These are phyloP conservation scores for Halcyon malimbica DNA, from an alignment of 2,113 vertebrate genomes.

Conservation along the genomic window DNA sequence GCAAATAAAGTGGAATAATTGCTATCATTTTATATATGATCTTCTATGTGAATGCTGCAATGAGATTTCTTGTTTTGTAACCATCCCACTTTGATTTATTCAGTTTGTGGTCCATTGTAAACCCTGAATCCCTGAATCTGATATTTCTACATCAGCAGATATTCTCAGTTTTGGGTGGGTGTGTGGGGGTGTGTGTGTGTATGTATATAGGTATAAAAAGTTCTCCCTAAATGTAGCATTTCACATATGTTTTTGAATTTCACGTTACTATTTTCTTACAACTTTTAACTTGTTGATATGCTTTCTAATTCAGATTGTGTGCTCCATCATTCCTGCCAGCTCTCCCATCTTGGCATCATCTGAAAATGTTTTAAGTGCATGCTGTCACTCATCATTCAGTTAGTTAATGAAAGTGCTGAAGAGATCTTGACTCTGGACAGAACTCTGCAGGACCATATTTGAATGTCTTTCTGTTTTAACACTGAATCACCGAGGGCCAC, in stretches of 20 bases:
- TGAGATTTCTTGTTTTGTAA: neutral
- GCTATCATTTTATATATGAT: neutral
- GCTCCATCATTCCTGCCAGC: neutral
- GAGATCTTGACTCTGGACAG: neutral
- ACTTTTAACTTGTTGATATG: neutral
- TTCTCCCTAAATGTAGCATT: neutral
- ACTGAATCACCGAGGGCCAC: neutral
- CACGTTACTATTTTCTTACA: neutral
- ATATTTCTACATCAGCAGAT: neutral
- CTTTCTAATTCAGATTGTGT: neutral
- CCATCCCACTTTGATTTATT: neutral
- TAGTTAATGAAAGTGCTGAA: neutral
- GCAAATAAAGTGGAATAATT: neutral
- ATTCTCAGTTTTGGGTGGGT: neutral
- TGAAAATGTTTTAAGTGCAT: neutral
- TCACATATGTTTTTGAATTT: neutral
- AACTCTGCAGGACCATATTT: neutral
- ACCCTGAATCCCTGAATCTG: neutral
- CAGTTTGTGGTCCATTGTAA: neutral
- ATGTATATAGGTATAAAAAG: neutral
- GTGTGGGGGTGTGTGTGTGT: accelerated
- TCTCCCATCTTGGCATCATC: neutral
- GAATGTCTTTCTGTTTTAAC: neutral
- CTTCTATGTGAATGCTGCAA: neutral
- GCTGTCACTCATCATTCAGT: neutral